These are phyloP conservation scores for Carcina quercana DNA, from an alignment of 2,888 invertebrate species.

Conservation along the genomic window DNA sequence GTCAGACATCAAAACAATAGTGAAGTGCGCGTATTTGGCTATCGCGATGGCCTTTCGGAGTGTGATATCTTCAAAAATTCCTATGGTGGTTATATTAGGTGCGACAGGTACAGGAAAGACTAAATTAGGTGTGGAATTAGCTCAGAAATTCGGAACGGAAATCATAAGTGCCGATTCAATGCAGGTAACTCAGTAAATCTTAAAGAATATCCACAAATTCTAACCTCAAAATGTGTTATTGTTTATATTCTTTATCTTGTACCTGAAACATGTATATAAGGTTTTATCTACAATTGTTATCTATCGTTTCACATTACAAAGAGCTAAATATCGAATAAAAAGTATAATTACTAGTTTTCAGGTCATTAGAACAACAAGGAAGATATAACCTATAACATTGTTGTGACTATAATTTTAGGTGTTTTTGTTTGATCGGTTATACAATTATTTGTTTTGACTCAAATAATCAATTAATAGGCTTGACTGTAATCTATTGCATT, in stretches of 20 bases:
- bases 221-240: conserved; percentile 4
- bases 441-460: no score
- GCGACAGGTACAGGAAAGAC: conserved; percentile 99
- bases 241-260: conserved; percentile 2
- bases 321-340: no score
- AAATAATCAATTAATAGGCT: no score
- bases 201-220: not conserved
- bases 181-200: conserved; percentile 80
- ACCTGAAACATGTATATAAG: not conserved
- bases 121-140: conserved; percentile 93
- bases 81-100: conserved; percentile 93
- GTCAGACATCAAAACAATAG: conserved; percentile 40
- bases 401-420: not conserved
- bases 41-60: conserved; percentile 54
- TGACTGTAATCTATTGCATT: no score
- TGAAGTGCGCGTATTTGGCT: conserved; percentile 54
- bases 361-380: no score
- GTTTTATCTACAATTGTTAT: not conserved
- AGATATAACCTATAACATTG: not conserved
- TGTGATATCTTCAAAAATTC: conserved; percentile 61
- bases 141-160: conserved; percentile 89
- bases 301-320: not conserved
- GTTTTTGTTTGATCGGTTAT: no score
- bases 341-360: no score
- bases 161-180: conserved; percentile 99